Base-by-base conservation (phyloP, 2,113 vertebrate genomes). In the Ciconia maguari region DNA sequence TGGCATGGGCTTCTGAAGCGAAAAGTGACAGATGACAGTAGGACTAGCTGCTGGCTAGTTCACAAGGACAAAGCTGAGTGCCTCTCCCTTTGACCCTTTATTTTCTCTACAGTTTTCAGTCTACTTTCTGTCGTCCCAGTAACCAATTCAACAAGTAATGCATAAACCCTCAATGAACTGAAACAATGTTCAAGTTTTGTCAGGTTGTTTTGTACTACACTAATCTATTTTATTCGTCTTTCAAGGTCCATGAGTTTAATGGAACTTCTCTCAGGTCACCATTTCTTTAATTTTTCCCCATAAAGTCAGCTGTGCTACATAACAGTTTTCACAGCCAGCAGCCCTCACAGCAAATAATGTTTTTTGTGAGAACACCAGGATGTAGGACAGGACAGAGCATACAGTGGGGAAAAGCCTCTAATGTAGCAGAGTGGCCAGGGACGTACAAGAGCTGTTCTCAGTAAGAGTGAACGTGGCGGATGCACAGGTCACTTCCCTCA, bases 241-340 rank as follows among this genome's bases (percentile, higher is more conserved):
- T 92, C 93, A 89, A 94, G 84, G 90, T 85, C 78, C 34, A 15
- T 12, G 44, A 58, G 48, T 94, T 96, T 96, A 93, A 93, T 90
- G 68, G 75, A 89, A 87, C 51, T 89, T 83, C 52, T 79, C 86
- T 89, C 46, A 57, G 52, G 70, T 72, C 42, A 72, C 68, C 6
- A 4, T 55, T 82, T 58, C 77, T 90, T 25, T 38, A 83, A 76
- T 76, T 78, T 93, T 91, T 84, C 29, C 49, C 29, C 29, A 48
- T 71, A 17, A 93, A 89, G 36, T 84, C 61, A 71, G 62, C 30
- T 60, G 70, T 69, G 55, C 32, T 54, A 44, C 54, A 74, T 49
- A 57, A 34, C 17, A 34, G n/a, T 62, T 88, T 61, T 70, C 76
- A 65, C 13, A 89, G 65, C 62, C 62, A 87, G 60, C 30, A 89